phyloP scores from a whole-genome alignment of 2,888 invertebrate genomes.

The Drosophila villosipedis region DNA sequence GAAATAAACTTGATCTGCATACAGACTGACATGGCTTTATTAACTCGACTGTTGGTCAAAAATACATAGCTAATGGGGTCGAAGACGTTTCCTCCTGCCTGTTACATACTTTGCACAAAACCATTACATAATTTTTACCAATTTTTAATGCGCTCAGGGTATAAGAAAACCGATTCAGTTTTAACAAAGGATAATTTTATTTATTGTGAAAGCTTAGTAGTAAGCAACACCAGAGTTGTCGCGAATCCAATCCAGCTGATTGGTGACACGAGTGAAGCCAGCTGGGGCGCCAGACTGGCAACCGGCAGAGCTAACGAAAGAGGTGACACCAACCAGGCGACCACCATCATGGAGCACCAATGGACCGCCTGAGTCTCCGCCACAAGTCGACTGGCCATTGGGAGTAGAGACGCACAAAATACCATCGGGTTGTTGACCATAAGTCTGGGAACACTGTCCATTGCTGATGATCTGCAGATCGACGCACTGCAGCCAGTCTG shows the following conservation, averaged over 20 bases:
- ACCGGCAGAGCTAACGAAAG: constrained; percentile 52
- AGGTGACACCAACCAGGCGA: constrained; percentile 61
- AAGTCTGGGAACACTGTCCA: constrained; percentile 82
- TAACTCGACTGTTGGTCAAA: not conserved
- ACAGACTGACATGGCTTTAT: not conserved
- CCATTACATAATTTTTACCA: not conserved
- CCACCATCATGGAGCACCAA: constrained; percentile 55
- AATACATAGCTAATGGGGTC: not conserved
- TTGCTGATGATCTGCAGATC: constrained; percentile 80
- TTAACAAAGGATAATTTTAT: not conserved
- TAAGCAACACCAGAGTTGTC: constrained; percentile 60
- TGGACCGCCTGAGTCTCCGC: constrained; percentile 72
- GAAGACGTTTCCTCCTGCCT: not conserved
- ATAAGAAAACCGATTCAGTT: not conserved
- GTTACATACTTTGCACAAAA: too few relatives aligned
- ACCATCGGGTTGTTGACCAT: constrained; percentile 67
- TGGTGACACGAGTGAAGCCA: constrained; percentile 59
- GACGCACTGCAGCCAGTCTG: constrained; percentile 81
- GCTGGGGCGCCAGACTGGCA: constrained; percentile 54
- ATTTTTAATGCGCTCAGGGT: not conserved
- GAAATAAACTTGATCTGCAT: too few relatives aligned
- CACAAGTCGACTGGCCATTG: constrained; percentile 56
- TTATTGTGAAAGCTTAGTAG: constrained; percentile 27
- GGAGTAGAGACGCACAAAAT: constrained; percentile 50
- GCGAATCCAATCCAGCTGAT: constrained; percentile 67